phyloP scores from a whole-genome alignment of 2,888 invertebrate species.

The Hypercompe scribonia region DNA sequence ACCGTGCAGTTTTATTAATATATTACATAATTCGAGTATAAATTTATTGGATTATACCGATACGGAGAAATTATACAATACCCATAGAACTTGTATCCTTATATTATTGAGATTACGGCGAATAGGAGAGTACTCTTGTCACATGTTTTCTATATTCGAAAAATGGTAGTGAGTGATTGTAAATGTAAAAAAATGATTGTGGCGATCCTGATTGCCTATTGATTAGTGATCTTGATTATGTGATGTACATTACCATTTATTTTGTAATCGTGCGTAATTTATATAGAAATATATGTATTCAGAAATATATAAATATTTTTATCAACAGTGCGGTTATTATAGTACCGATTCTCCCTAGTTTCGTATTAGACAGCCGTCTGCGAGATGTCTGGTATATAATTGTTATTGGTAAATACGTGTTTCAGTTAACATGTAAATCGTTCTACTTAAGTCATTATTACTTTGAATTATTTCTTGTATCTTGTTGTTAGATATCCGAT shows the following conservation, averaged over 20 bases:
- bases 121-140: not conserved
- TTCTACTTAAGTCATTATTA: not conserved
- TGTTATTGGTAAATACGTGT: no score
- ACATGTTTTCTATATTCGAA: not conserved
- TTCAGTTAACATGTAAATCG: not conserved
- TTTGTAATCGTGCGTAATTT: no score
- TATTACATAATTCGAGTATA: not conserved
- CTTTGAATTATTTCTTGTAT: not conserved
- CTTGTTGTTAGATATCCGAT: not conserved
- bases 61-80: not conserved
- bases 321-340: no score
- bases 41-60: not conserved
- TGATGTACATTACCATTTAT: no score
- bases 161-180: not conserved
- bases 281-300: no score
- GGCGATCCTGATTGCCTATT: no score
- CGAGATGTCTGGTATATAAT: not conserved
- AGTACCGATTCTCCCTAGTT: no score
- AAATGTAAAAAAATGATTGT: not conserved
- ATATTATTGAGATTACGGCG: not conserved
- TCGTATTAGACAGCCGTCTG: no score
- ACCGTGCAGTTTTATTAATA: no score
- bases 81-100: not conserved
- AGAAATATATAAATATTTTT: no score
- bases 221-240: no score